Base-by-base conservation (phyloP, 1,140 invertebrate species). In the Muscidifurax raptorellus region DNA sequence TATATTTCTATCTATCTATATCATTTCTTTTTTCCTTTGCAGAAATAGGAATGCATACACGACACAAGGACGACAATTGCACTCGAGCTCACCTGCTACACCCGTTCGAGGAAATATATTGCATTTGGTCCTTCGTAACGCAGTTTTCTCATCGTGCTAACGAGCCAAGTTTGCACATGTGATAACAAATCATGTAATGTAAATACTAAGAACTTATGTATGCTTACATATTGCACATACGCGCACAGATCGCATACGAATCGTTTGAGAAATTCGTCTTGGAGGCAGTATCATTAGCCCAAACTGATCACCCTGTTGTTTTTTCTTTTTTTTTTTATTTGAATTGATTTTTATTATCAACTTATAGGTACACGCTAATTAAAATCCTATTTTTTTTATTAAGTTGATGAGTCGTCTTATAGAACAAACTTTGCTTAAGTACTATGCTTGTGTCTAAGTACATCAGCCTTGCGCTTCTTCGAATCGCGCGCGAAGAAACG, bases 271-370 rank as follows among this genome's bases (percentile, higher is more conserved):
- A 87, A 83, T 82, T 77, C 69, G 47, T 87, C 86, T 47, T 47
- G 76, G 87, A 90, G 89, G 88, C 88, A 90, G 89, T 90, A 69
- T 85, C 81, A 86, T 85, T 85, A 71, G 66, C 83, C 78, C 40
- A 12, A 80, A 27, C 78, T 78, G 76, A 88, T 89, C 85, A 90
- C 89, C 88, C 89, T 90, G 88, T 89, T 87, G 40, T 80, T 80
- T 77, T 83, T 72, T 66, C 59, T 25, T 74, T 36, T 9, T 52
- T 59, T 59, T 74, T 25, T 36, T 36, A n/a, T 32, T 59, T 72
- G n/a, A 74, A 36, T 69, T 30, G 25, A 27, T 69, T 27, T 27
- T 69, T 15, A 59, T 64, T 74, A 27, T 40, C 36, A 84, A 75
- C 69, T 84, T 79, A 80, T n/a, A 25, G 2, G n/a, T 84, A 78